These are phyloP conservation scores for Drosophila mojavensis DNA, from an alignment of 1,140 invertebrate genomes.

Conservation along the genomic window DNA sequence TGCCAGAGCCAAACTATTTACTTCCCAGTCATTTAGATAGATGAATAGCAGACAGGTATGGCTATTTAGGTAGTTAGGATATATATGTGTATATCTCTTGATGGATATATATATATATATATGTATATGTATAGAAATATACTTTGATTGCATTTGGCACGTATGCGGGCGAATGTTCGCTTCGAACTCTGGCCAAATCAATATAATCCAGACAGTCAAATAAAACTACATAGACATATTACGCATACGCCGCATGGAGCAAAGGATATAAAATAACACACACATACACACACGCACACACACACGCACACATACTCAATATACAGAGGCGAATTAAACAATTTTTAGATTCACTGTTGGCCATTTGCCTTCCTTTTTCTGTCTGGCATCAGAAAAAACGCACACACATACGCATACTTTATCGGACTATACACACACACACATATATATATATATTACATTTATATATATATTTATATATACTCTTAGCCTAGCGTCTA, in stretches of 20 bases:
- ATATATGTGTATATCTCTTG: not conserved
- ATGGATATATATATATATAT: too few species aligned
- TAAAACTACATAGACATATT: constrained; percentile 63
- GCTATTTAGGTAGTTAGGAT: too few species aligned
- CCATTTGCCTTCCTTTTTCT: constrained; percentile 41
- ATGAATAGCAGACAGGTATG: not conserved
- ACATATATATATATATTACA: constrained; percentile 43
- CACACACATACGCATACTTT: constrained; percentile 1
- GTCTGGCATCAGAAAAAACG: constrained; percentile 42
- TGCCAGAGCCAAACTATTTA: too few species aligned
- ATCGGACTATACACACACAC: not conserved
- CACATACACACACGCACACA: not conserved
- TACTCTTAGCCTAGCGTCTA: constrained; percentile 16
- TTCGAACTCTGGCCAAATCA: constrained; percentile 50
- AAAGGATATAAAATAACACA: constrained; percentile 39
- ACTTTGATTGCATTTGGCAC: constrained; percentile 11
- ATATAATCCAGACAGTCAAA: constrained; percentile 77
- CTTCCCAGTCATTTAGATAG: too few species aligned
- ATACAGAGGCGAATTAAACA: constrained; percentile 73
- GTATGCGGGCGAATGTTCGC: constrained; percentile 6
- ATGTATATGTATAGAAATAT: constrained; percentile 1
- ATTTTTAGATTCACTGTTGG: constrained; percentile 72
- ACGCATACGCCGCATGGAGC: constrained; percentile 63
- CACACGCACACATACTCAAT: constrained; percentile 19
- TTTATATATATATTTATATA: constrained; percentile 12